Conservation (phyloP, 1,140 invertebrate genomes). For the Aporrectodea caliginosa region DNA sequence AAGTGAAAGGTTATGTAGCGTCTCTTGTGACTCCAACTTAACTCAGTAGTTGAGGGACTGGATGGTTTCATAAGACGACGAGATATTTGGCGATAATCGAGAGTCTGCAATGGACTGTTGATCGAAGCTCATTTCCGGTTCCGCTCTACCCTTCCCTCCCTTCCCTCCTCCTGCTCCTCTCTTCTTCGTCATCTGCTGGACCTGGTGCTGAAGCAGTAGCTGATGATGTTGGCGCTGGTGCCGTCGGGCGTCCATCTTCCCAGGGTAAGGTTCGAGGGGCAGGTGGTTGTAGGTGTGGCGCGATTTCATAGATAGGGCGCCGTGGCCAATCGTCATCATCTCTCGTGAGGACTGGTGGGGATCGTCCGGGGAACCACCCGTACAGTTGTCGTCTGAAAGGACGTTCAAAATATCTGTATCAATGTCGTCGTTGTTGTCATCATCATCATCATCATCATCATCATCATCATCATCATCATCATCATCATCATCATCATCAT, state of each 20-base stretch:
- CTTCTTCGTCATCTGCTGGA: background rate
- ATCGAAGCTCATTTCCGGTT: too few species aligned
- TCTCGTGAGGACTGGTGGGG: background rate
- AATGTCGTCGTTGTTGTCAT: background rate
- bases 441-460: background rate
- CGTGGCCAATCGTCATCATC: background rate
- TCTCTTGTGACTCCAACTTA: too few species aligned
- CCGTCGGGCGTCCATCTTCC: background rate
- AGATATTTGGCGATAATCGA: too few species aligned
- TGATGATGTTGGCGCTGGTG: background rate
- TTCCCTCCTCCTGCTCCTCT: background rate
- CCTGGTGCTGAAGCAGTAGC: background rate
- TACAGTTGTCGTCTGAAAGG: background rate
- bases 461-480: background rate
- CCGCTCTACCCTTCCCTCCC: background rate
- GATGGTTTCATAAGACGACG: too few species aligned
- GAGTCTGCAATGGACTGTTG: too few species aligned
- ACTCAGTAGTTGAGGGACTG: too few species aligned
- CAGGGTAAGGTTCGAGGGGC: background rate
- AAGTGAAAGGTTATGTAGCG: too few species aligned
- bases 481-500: background rate
- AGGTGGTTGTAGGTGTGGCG: background rate
- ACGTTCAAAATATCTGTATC: background rate
- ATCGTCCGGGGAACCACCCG: background rate
- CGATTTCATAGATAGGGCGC: background rate